These are phyloP conservation scores for Nothobranchius furzeri DNA, from an alignment of 2,113 vertebrate genomes.

Conservation along the genomic window DNA sequence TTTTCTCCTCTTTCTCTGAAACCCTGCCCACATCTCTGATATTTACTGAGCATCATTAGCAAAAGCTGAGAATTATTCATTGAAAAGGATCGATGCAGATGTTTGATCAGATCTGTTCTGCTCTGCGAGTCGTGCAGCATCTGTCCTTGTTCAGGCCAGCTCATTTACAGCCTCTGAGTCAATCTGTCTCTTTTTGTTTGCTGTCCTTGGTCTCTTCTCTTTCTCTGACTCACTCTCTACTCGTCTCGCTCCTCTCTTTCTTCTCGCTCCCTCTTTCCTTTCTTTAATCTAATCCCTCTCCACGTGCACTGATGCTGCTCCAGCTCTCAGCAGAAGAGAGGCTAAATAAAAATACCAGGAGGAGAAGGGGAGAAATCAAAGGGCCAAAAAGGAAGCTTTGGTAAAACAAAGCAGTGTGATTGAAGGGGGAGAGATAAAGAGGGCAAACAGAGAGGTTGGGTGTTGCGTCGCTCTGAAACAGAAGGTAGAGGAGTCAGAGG, in stretches of 20 bases:
- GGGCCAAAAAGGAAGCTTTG: not conserved
- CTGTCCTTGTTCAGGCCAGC: slow-evolving; percentile 41
- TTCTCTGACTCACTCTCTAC: slow-evolving; percentile 53
- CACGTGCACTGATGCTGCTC: slow-evolving; percentile 65
- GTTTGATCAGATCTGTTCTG: slow-evolving; percentile 14
- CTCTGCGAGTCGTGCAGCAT: slow-evolving; percentile 18
- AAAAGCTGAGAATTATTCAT: not conserved
- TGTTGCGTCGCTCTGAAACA: slow-evolving; percentile 45
- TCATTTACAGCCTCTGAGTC: slow-evolving; percentile 55
- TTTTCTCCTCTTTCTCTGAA: too few relatives aligned
- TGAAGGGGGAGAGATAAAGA: slow-evolving; percentile 32
- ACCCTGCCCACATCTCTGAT: not conserved
- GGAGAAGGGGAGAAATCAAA: slow-evolving; percentile 7
- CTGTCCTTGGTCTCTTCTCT: slow-evolving; percentile 48
- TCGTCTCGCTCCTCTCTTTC: slow-evolving; percentile 34
- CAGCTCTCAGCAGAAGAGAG: slow-evolving; percentile 37
- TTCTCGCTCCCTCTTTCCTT: slow-evolving; percentile 27
- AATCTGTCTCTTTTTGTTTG: slow-evolving; percentile 55
- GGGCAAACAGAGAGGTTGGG: slow-evolving; percentile 29
- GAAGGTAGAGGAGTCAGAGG: not conserved
- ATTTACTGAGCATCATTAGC: not conserved
- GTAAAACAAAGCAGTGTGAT: slow-evolving; percentile 37
- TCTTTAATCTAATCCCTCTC: slow-evolving; percentile 60
- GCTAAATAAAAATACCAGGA: not conserved
- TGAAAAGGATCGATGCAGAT: not conserved